Base-by-base conservation (phyloP, 1,140 invertebrate genomes). In the Melitaea cinxia region DNA sequence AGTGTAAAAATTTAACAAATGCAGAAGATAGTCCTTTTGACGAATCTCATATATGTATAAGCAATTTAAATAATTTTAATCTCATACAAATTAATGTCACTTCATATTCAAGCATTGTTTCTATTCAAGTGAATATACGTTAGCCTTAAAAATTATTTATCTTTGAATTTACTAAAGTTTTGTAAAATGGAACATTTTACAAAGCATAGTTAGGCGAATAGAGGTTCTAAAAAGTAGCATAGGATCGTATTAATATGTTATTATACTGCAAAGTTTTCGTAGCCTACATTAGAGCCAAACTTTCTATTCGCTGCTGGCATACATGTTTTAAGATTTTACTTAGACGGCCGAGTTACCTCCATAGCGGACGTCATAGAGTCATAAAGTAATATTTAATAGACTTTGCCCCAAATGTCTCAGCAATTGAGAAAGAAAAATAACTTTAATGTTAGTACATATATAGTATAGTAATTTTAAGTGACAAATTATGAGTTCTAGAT, bases 211-310 rank as follows among this genome's bases (percentile, higher is more conserved):
- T 53, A 26, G 15, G 14, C 24, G 28, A 53, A 37, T 62, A 54
- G 50, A 15, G n/a, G n/a, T 49, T 49, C 50, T 61, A 62, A 62
- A 53, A 62, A 53, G 49, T 39, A 52, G 45, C 58, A 39, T 57
- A 45, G 37, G 23, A 57, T 57, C 54, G 19, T 42, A 57, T 57
- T 57, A 57, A 57, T 57, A 57, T 45, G n/a, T 17, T 39, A 57
- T 57, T 39, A 21, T 56, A 39, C 4, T 23, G 21, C 54, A 24
- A 24, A 56, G 21, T 56, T 55, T 56, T 19, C 54, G 24, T 23
- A 21, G 35, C 54, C 42, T 23, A 47, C 19, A 19, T 21, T 56
- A 3, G 33, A 39, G 54, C 19, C 54, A 23, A 56, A 56, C 54
- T 56, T 56, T 56, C 54, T 37, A 56, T 56, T 23, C 30, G 17